A percentile compares a stretch with the other conserved stretches of the same genome.
Conservation (phyloP, 2,797 vertebrate species). For the Pangasius larnaudii region DNA sequence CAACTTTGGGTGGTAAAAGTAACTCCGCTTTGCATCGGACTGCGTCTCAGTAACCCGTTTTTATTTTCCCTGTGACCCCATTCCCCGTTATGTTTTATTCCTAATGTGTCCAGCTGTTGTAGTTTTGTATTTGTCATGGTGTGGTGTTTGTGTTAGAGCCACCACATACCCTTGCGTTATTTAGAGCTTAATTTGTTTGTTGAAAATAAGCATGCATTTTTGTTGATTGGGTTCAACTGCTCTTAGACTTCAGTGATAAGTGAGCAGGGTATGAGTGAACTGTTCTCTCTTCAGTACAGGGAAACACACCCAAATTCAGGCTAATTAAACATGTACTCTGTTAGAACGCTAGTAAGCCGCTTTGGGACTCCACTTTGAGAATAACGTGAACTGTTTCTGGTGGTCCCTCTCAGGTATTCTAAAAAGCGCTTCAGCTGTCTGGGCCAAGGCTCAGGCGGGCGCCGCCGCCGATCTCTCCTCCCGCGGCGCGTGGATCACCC, state of each 20-base stretch:
- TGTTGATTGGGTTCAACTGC: background rate
- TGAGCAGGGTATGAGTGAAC: background rate
- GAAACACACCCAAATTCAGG: background rate
- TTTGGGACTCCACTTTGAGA: slow-evolving; percentile 23
- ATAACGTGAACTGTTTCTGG: slow-evolving; percentile 58
- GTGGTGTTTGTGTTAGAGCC: background rate
- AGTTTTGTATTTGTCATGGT: background rate
- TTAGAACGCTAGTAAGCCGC: background rate
- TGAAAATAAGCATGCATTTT: background rate
- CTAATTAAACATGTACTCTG: background rate
- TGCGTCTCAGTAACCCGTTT: background rate
- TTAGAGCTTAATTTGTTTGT: background rate
- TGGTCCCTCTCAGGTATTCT: slow-evolving; percentile 70
- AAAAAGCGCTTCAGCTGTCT: slow-evolving; percentile 76
- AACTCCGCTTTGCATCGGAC: background rate
- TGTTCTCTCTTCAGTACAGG: background rate
- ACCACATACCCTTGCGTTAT: background rate
- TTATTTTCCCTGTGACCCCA: background rate
- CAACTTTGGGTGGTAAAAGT: background rate
- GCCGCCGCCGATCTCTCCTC: slow-evolving; percentile 70
- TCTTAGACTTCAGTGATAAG: background rate
- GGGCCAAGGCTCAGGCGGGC: slow-evolving; percentile 64
- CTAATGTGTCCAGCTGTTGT: background rate
- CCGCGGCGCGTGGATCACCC: slow-evolving; percentile 75
- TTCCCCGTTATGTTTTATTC: background rate